A percentile compares a stretch with the other conserved stretches of the same genome.
These are phyloP conservation scores for Drosophila dunni DNA, from an alignment of 1,140 invertebrate genomes.

Conservation along the genomic window DNA sequence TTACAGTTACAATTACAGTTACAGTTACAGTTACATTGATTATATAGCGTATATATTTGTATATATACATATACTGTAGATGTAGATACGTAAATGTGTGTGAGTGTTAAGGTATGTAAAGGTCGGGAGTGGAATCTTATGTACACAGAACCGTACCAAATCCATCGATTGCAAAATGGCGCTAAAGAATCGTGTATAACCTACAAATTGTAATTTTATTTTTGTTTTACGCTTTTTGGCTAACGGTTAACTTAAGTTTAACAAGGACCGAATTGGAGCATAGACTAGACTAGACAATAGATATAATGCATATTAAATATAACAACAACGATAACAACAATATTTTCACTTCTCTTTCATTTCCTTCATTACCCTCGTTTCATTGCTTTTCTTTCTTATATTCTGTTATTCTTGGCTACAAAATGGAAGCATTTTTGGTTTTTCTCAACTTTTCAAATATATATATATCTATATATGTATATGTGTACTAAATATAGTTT, in stretches of 20 bases:
- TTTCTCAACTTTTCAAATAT: neutral
- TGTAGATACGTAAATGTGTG: neutral
- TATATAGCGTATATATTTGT: constrained; percentile 24
- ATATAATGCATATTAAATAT: constrained; percentile 41
- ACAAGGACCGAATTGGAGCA: constrained; percentile 16
- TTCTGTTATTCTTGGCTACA: constrained; percentile 52
- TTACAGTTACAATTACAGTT: constrained; percentile 25
- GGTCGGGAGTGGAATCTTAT: constrained; percentile 15
- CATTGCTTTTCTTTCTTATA: constrained; percentile 22
- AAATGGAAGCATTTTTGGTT: constrained; percentile 71
- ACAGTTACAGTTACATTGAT: constrained; percentile 15
- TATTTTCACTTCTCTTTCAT: constrained; percentile 31
- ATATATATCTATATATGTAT: constrained; percentile 11
- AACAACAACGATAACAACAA: constrained; percentile 63
- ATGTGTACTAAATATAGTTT: neutral
- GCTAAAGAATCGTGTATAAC: constrained; percentile 12
- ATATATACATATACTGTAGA: constrained; percentile 8
- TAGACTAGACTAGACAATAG: constrained; percentile 43
- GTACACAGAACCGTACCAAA: constrained; percentile 36
- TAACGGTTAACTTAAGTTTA: constrained; percentile 52
- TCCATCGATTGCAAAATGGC: neutral
- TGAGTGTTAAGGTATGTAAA: constrained; percentile 10
- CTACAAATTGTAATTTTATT: constrained; percentile 28
- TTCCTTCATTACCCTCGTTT: neutral
- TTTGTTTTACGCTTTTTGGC: constrained; percentile 21